Evolutionary conservation across 2,888 invertebrate genomes (phyloP).

Genomic region (Agrotis puta): DNA sequence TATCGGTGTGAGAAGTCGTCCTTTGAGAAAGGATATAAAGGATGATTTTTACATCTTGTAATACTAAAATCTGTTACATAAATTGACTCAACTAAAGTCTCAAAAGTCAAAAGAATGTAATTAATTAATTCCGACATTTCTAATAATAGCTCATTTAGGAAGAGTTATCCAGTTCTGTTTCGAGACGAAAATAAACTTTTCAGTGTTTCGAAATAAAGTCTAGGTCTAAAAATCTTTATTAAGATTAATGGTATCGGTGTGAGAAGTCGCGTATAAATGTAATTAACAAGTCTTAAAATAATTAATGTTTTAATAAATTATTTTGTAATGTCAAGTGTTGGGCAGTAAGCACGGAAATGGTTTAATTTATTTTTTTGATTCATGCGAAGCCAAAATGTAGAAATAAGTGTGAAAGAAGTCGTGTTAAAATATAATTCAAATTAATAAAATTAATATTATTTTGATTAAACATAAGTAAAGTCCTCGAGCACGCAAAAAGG

Average conservation of each 20-base stretch:
- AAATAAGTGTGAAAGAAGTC: too few species aligned
- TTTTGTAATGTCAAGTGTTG: conserved; percentile 1
- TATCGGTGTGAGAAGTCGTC: background rate
- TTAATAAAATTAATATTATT: too few species aligned
- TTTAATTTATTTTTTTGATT: background rate
- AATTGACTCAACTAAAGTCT: background rate
- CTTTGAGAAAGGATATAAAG: background rate
- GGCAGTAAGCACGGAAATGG: background rate
- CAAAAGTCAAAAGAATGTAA: conserved; percentile 7
- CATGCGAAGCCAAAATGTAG: background rate
- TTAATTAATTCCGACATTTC: conserved; percentile 15
- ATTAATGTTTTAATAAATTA: conserved; percentile 10
- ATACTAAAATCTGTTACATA: background rate
- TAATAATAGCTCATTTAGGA: conserved; percentile 46
- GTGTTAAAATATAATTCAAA: too few species aligned
- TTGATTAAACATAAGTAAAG: too few species aligned
- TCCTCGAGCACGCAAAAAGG: too few species aligned
- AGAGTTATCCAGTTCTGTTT: conserved; percentile 42
- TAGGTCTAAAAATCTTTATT: too few species aligned
- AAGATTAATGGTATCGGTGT: background rate
- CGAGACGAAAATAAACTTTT: conserved; percentile 38
- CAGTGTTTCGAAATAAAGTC: conserved; percentile 42
- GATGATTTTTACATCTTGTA: background rate
- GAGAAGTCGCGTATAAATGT: conserved; percentile 10
- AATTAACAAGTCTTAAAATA: conserved; percentile 25